Evolutionary conservation across 2,888 invertebrate species (phyloP).

Genomic region (Synergus itoensis): DNA sequence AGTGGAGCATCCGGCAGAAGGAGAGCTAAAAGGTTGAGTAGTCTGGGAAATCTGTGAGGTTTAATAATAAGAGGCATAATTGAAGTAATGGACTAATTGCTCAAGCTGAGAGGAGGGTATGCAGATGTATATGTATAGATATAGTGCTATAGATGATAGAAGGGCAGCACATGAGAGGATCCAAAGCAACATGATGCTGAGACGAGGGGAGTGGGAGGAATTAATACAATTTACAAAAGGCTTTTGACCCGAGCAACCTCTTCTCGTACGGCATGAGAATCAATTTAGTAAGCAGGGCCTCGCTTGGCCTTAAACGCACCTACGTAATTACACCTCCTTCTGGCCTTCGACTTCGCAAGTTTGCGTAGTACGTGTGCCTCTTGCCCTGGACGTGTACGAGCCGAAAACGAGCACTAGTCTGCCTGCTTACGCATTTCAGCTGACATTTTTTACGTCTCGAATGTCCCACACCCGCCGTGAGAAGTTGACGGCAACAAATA

Average conservation of each 20-base stretch:
- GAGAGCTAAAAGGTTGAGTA: constrained; percentile 26
- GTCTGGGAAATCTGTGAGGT: constrained; percentile 45
- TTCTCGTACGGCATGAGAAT: constrained; percentile 67
- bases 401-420: not conserved
- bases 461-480: constrained; percentile 10
- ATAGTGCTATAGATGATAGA: constrained; percentile 18
- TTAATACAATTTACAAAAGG: constrained; percentile 73
- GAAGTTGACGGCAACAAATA: constrained; percentile 6
- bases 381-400: not conserved
- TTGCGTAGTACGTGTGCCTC: not conserved
- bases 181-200: constrained; percentile 31
- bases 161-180: constrained; percentile 13
- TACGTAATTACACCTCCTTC: constrained; percentile 11
- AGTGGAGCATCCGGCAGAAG: constrained; percentile 37
- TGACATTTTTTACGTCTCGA: constrained; percentile 11
- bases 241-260: constrained; percentile 70
- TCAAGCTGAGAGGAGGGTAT: constrained; percentile 61
- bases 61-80: constrained; percentile 67
- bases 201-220: constrained; percentile 35
- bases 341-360: not conserved
- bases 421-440: constrained; percentile 23
- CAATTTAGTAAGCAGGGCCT: constrained; percentile 64
- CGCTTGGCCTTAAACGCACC: constrained; percentile 29
- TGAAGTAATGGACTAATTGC: constrained; percentile 74
- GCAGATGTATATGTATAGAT: constrained; percentile 55